Conservation (phyloP, 2,888 invertebrate species). For the Capitulum mitella region DNA sequence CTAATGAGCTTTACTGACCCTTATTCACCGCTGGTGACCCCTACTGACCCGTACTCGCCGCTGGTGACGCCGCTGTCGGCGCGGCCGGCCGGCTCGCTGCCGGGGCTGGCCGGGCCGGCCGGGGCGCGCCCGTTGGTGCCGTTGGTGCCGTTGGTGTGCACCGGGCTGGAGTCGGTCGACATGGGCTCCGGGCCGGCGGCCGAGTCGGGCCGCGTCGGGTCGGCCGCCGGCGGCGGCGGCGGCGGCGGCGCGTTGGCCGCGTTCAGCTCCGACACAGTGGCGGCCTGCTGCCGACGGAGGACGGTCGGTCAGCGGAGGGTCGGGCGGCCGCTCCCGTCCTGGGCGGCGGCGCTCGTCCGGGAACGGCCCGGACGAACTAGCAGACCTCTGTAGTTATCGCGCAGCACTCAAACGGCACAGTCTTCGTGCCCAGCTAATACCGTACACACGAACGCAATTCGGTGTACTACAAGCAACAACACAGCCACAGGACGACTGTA, state of each 20-base stretch:
- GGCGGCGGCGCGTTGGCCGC: not conserved
- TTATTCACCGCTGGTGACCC: not conserved
- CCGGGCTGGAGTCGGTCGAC: not conserved
- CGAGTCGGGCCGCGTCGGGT: not conserved
- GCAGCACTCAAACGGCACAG: no score
- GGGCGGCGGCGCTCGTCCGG: no score
- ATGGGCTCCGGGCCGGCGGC: not conserved
- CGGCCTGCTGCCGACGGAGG: not conserved
- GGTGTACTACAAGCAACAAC: no score
- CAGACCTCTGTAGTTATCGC: no score
- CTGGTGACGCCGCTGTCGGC: slow-evolving; percentile 19
- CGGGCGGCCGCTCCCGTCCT: no score
- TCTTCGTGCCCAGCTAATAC: no score
- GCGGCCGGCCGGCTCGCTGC: not conserved
- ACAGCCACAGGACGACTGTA: no score
- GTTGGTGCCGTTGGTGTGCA: not conserved
- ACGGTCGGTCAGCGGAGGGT: no score
- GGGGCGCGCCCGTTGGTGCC: not conserved
- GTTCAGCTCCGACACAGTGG: not conserved
- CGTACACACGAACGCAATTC: no score
- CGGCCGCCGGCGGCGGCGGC: not conserved
- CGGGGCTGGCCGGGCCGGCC: not conserved
- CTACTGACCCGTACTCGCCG: slow-evolving; percentile 3
- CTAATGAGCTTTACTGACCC: not conserved
- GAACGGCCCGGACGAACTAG: no score